Percentiles rank a stretch among this genome's conserved stretches.
These are phyloP conservation scores for Temnothorax ravouxi DNA, from an alignment of 2,888 invertebrate genomes.

Conservation along the genomic window DNA sequence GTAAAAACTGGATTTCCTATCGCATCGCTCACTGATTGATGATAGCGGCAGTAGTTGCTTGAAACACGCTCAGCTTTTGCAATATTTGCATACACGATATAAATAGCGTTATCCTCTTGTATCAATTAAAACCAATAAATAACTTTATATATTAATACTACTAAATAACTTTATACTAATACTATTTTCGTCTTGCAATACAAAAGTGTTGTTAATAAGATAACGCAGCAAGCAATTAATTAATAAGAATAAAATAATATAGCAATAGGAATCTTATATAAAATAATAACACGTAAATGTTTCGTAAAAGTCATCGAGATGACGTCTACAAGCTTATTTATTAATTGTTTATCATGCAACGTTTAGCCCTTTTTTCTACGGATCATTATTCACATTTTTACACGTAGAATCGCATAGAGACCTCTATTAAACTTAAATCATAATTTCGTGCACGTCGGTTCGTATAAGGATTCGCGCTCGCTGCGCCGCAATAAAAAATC, in stretches of 20 bases:
- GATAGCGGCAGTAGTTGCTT: conserved; percentile 65
- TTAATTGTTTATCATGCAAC: background rate
- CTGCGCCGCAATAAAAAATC: conserved; percentile 43
- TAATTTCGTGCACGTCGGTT: conserved; percentile 21
- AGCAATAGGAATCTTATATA: background rate
- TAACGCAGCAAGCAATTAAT: background rate
- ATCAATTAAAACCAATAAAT: background rate
- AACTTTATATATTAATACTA: background rate
- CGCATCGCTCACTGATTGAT: conserved; percentile 71
- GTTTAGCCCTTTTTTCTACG: background rate
- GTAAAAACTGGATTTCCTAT: conserved; percentile 69
- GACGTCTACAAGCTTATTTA: background rate
- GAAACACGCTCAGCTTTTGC: conserved; percentile 42
- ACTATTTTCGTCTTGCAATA: background rate
- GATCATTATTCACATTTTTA: conserved; percentile 27
- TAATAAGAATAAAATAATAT: too few relatives aligned
- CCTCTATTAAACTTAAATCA: conserved; percentile 30
- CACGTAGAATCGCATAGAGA: background rate
- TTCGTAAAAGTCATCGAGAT: background rate
- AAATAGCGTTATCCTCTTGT: background rate
- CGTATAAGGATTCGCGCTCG: background rate
- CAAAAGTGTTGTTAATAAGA: background rate
- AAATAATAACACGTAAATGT: background rate
- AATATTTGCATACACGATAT: conserved; percentile 30
- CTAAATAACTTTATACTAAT: background rate